Evolutionary conservation across 1,140 invertebrate species (phyloP), one percentile per base, ranked within the genome.

Genomic region (Drosophila suzukii): DNA sequence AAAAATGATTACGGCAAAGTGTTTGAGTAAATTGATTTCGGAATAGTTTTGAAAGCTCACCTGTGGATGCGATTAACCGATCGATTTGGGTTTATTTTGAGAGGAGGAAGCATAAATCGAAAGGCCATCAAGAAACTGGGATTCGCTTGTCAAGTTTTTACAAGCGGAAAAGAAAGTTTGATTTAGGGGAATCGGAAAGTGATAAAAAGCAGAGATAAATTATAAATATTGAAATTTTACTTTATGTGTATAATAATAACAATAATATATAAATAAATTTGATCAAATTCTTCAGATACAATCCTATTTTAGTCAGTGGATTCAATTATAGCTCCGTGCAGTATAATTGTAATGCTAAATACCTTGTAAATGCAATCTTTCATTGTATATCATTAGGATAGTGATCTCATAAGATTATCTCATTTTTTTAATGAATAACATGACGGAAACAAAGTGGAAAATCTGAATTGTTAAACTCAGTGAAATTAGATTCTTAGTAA

Each of bases 151-250:
- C 27, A 50, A 43, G 61, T 67, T 67, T 67, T 43, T 7, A 38
- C 5, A 12, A 54, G 60, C 61, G 65, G 65, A 66, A 68, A 68
- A 68, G 65, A 68, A 68, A 68, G 65, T 68, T 54, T 68, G 65
- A 68, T 66, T 68, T 53, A 66, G 65, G 38, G 30, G 65, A 66
- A 32, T 46, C 47, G 47, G 47, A 53, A 32, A 44, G 32, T 66
- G 65, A 51, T 67, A 51, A 65, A 17, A 43, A 24, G 27, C 7
- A 3, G 30, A 20, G 36, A 63, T 17, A 32, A 39, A 61, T 17
- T 10, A 55, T 27, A 30, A 27, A 6, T 6, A 38, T 38, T 38
- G 5, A 11, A 17, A 13, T 27, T 1, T 4, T 27, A 27, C 27
- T 27, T 27, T 4, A 27, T 27, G 4, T 20, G 20, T 20, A 20